These are phyloP conservation scores for Saccostrea glomerata DNA, from an alignment of 1,140 invertebrate genomes.

Conservation along the genomic window DNA sequence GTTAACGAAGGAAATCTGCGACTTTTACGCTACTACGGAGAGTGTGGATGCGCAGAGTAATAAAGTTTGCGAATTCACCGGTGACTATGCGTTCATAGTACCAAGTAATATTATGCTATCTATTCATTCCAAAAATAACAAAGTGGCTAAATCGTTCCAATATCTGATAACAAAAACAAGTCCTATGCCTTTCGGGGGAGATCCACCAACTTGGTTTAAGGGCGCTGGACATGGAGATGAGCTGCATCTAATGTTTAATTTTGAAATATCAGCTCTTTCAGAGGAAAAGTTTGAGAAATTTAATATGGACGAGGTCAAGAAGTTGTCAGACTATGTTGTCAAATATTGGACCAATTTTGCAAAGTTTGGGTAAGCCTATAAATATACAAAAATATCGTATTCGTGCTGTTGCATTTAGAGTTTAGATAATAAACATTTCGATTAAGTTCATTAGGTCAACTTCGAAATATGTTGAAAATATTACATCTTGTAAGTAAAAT, in stretches of 20 bases:
- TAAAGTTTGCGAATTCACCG: conserved; percentile 53
- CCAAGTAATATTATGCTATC: conserved; percentile 47
- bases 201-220: conserved; percentile 37
- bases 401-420: no score
- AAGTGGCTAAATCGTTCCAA: conserved; percentile 36
- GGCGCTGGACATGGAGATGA: conserved; percentile 32
- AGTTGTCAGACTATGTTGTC: background rate
- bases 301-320: background rate
- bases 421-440: no score
- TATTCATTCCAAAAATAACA: conserved; percentile 40
- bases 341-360: conserved; percentile 49
- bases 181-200: conserved; percentile 22
- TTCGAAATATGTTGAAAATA: no score
- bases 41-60: conserved; percentile 47
- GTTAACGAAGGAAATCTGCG: background rate
- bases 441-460: no score
- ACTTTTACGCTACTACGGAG: conserved; percentile 26
- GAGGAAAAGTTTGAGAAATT: background rate
- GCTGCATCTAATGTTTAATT: background rate
- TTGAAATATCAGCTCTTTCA: background rate
- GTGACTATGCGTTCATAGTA: conserved; percentile 58
- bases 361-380: conserved; percentile 25
- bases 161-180: conserved; percentile 31
- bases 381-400: no score
- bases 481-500: no score